phyloP scores from a whole-genome alignment of 2,113 vertebrate genomes.

The Scalopus aquaticus region DNA sequence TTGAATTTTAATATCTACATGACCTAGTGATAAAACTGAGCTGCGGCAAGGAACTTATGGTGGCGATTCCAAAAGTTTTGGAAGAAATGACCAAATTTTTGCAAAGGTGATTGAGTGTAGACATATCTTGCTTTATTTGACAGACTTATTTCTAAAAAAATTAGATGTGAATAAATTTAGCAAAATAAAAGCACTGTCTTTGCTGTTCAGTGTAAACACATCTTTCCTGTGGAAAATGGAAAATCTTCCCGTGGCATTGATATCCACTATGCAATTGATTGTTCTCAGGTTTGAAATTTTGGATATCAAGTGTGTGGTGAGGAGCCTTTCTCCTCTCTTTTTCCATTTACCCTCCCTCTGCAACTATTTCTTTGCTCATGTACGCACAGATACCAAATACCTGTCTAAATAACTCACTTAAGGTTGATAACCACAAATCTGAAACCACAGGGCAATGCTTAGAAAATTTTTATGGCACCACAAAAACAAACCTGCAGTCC shows the following conservation, averaged over 20 bases:
- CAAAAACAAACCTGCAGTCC: fast-evolving
- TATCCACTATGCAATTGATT: no score
- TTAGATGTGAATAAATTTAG: neutral
- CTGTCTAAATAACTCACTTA: neutral
- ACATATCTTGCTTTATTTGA: no score
- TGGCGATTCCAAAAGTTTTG: no score
- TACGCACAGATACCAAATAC: neutral
- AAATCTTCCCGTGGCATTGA: neutral
- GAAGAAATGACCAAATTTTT: no score
- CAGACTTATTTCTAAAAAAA: neutral
- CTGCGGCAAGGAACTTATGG: no score
- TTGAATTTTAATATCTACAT: no score
- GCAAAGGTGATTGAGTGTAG: no score
- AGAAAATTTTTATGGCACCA: neutral
- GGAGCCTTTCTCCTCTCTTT: neutral
- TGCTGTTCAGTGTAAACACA: no score
- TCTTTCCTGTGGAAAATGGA: neutral
- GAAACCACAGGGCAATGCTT: neutral
- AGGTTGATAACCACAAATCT: neutral
- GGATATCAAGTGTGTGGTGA: neutral
- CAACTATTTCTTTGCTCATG: neutral
- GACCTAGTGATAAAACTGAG: no score
- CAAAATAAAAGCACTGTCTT: neutral
- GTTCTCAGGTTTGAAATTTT: neutral
- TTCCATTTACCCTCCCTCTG: neutral